These are phyloP conservation scores for Hirudo medicinalis DNA, from an alignment of 1,140 invertebrate species.

Conservation along the genomic window DNA sequence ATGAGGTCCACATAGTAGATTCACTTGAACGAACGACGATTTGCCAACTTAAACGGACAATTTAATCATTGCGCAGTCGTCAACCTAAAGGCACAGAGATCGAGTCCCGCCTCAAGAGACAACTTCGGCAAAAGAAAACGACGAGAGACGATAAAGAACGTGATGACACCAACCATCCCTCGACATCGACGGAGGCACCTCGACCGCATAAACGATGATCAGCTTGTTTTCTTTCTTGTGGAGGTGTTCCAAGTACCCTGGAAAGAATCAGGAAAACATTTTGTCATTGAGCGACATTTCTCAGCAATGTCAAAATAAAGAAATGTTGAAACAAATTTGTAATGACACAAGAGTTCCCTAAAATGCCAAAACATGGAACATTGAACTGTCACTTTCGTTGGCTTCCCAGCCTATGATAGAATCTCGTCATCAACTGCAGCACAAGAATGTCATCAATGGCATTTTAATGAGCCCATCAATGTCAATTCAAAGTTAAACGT, in stretches of 20 bases:
- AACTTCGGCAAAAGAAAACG: not conserved
- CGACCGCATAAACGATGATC: constrained; percentile 51
- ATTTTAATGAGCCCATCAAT: too few species aligned
- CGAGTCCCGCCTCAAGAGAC: not conserved
- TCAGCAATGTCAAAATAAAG: too few species aligned
- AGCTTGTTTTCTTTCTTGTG: constrained; percentile 41
- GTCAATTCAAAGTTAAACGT: too few species aligned
- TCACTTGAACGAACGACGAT: not conserved
- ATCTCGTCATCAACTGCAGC: too few species aligned
- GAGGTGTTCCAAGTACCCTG: constrained; percentile 48
- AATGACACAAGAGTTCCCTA: too few species aligned
- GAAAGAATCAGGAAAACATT: constrained; percentile 20
- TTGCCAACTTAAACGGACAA: not conserved
- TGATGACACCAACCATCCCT: constrained; percentile 24
- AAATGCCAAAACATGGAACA: too few species aligned
- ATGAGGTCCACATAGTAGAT: too few species aligned
- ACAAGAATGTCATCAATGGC: too few species aligned
- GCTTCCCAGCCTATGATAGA: too few species aligned
- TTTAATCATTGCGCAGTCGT: not conserved
- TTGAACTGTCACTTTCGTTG: too few species aligned
- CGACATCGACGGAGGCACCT: constrained; percentile 50
- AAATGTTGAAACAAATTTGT: too few species aligned
- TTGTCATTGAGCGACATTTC: too few species aligned
- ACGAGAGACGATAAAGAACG: not conserved
- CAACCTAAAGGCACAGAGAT: not conserved